These are phyloP conservation scores for Chloroceryle inda DNA, from an alignment of 2,797 vertebrate genomes.

Conservation along the genomic window DNA sequence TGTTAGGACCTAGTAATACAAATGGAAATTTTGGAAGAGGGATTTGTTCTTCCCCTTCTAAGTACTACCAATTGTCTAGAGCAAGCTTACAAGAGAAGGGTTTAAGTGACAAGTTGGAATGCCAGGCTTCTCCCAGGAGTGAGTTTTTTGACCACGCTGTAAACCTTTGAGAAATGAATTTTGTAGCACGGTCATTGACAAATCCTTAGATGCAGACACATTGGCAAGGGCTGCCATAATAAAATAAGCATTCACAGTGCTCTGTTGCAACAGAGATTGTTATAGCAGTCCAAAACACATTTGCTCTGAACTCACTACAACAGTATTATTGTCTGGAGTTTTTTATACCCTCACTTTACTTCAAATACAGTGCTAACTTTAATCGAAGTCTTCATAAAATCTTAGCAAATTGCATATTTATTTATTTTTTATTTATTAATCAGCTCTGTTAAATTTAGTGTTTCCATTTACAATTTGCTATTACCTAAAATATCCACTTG, in stretches of 20 bases:
- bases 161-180: conserved; percentile 37
- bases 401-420: neutral
- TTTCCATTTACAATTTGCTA: neutral
- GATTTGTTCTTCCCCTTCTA: neutral
- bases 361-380: neutral
- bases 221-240: neutral
- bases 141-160: neutral
- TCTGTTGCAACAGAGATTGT: conserved; percentile 5
- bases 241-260: conserved; percentile 3
- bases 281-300: neutral
- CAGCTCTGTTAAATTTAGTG: neutral
- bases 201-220: neutral
- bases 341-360: neutral
- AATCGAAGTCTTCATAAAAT: neutral
- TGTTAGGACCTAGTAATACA: neutral
- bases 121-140: neutral
- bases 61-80: neutral
- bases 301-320: neutral
- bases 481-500: neutral
- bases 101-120: neutral
- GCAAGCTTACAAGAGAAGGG: neutral
- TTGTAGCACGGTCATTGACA: neutral
- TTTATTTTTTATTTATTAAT: neutral
- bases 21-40: neutral
- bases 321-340: neutral